Evolutionary conservation across 2,797 vertebrate genomes (phyloP), one percentile per base, ranked within the genome.

Genomic region (Sebastes baramenuke): DNA sequence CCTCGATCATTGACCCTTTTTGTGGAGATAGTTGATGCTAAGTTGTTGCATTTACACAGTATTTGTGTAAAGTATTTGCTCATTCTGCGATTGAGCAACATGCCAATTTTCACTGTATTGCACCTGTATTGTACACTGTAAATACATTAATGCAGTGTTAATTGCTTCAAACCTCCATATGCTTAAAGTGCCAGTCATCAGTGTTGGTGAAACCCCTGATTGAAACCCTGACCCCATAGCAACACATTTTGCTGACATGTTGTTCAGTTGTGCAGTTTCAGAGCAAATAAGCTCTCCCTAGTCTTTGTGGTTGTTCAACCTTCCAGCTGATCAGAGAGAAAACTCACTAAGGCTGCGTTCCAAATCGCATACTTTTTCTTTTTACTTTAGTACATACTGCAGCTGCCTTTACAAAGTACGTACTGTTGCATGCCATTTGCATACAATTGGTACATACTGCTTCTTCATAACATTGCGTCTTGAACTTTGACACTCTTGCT

Each of bases 151-250:
- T 34, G 16, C 6, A 58, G 27, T 20, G 4, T 13, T 67, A 67
- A 67, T 67, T 76, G 30, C 75, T 61, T 3, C 56, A 69, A 22
- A 52, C 55, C 14, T n/a, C n/a, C 64, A 60, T 49, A 27, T 61
- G 55, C 55, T 60, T 38, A 20, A 76, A n/a, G 16, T 56, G 46
- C 32, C 46, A 65, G 29, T 58, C 52, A 49, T 66, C 14, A 46
- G 36, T 32, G n/a, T 13, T 59, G 27, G 29, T 34, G 27, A 34
- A 58, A 49, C 32, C 8, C 13, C 42, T 60, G 29, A 52, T 20
- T 34, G 69, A 67, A 61, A 34, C 30, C 18, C 22, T 32, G 46
- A 74, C 11, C 22, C 22, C 18, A 38, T 2, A 18, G 59, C 25
- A 52, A 61, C 4, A 56, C 55, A 36, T 52, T 75, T 60, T 25